Percentiles rank a stretch among this genome's conserved stretches.
Conservation (phyloP, 2,888 invertebrate species). For the Odontocerum albicorne region DNA sequence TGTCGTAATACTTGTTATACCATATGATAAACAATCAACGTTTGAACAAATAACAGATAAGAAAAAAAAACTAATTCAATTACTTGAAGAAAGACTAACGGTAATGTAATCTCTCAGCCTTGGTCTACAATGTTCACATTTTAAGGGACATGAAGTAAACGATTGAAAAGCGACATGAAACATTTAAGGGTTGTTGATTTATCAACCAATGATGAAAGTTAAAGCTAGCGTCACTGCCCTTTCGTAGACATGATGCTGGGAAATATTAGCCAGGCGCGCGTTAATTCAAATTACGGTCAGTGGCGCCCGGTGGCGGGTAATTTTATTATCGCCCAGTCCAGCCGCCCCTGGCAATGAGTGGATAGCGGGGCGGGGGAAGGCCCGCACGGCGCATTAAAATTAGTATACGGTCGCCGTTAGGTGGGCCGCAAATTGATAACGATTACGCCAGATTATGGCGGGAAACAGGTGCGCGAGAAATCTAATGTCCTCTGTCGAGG, state of each 20-base stretch:
- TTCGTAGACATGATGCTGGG: constrained; percentile 3
- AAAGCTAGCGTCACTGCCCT: no score
- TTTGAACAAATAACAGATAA: no score
- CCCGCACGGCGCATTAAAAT: constrained; percentile 23
- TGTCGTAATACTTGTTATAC: no score
- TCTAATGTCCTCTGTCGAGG: constrained; percentile 6
- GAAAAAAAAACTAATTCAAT: no score
- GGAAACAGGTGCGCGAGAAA: constrained; percentile 25
- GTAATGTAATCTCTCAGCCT: no score
- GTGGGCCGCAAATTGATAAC: constrained; percentile 35
- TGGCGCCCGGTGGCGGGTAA: constrained; percentile 28
- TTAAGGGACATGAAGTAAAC: no score
- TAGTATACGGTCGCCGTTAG: constrained; percentile 20
- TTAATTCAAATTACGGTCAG: constrained; percentile 37
- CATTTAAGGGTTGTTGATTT: no score
- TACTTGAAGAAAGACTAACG: no score
- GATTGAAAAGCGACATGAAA: no score
- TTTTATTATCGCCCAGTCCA: constrained; percentile 32
- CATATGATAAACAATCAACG: no score
- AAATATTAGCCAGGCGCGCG: constrained; percentile 26
- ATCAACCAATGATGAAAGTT: no score
- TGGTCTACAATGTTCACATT: no score
- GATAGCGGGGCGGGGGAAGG: constrained; percentile 14
- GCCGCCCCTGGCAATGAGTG: constrained; percentile 13
- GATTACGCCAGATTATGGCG: constrained; percentile 33